These are phyloP conservation scores for Microctonus hyperodae DNA, from an alignment of 2,888 invertebrate species.

Conservation along the genomic window DNA sequence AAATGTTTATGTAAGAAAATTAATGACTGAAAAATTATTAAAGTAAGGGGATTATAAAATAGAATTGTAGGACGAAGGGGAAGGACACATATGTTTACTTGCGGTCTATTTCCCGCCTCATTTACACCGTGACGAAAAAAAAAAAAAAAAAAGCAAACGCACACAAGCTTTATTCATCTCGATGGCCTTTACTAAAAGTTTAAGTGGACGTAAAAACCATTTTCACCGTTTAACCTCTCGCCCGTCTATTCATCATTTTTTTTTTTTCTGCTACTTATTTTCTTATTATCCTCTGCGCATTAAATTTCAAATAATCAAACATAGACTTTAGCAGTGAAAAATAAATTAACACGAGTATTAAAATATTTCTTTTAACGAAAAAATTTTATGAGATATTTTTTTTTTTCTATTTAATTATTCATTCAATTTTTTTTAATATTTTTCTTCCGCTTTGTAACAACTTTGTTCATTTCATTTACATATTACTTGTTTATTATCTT, in stretches of 20 bases:
- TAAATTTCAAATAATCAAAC: neutral
- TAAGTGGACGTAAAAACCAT: conserved; percentile 20
- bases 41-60: neutral
- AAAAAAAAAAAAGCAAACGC: neutral
- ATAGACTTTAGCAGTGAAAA: too few relatives aligned
- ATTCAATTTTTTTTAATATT: neutral
- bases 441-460: neutral
- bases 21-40: too few relatives aligned
- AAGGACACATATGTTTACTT: too few relatives aligned
- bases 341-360: neutral
- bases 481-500: neutral
- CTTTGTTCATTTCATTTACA: neutral
- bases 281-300: too few relatives aligned
- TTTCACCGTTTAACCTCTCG: conserved; percentile 13
- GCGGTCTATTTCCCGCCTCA: neutral
- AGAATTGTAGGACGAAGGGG: neutral
- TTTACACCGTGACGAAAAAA: neutral
- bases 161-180: neutral
- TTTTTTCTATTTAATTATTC: too few relatives aligned
- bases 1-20: too few relatives aligned
- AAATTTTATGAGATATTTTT: neutral
- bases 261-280: too few relatives aligned
- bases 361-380: neutral
- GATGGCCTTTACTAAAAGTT: conserved; percentile 23
- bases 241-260: neutral